Conservation (phyloP, 2,113 vertebrate genomes). For the Tursiops truncatus region DNA sequence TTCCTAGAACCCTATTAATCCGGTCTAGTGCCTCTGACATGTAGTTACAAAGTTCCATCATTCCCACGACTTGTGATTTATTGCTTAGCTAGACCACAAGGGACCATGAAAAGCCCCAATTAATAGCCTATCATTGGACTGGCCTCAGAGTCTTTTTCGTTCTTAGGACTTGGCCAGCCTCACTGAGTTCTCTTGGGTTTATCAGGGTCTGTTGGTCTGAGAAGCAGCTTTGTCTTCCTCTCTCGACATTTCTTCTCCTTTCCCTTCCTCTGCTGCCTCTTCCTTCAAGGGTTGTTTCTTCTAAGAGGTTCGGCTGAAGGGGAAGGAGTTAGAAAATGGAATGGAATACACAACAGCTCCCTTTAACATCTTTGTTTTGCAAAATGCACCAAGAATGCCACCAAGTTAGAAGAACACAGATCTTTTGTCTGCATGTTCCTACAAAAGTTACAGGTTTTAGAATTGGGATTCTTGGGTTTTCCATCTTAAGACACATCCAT, state of each 20-base stretch:
- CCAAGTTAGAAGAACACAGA: neutral
- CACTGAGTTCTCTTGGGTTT: neutral
- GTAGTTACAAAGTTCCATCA: neutral
- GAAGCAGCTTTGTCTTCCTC: neutral
- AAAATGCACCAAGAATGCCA: neutral
- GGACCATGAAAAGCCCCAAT: neutral
- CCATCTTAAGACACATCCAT: neutral
- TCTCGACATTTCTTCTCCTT: neutral
- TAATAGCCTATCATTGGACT: neutral
- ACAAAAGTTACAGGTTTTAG: neutral
- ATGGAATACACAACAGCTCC: neutral
- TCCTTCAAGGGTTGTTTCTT: neutral
- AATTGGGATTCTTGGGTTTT: neutral
- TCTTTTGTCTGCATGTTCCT: neutral
- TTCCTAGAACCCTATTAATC: slow-evolving; percentile 23
- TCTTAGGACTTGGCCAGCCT: neutral
- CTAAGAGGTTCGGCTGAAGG: neutral
- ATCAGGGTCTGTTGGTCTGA: neutral
- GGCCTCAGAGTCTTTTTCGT: neutral
- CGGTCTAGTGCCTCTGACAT: slow-evolving; percentile 9
- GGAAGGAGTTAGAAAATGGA: neutral
- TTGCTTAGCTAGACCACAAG: neutral
- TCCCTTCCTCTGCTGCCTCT: neutral
- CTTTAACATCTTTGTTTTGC: neutral
- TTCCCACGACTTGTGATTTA: slow-evolving; percentile 32